These are phyloP conservation scores for Cephalopholis sonnerati DNA, from an alignment of 2,113 vertebrate genomes.

Conservation along the genomic window DNA sequence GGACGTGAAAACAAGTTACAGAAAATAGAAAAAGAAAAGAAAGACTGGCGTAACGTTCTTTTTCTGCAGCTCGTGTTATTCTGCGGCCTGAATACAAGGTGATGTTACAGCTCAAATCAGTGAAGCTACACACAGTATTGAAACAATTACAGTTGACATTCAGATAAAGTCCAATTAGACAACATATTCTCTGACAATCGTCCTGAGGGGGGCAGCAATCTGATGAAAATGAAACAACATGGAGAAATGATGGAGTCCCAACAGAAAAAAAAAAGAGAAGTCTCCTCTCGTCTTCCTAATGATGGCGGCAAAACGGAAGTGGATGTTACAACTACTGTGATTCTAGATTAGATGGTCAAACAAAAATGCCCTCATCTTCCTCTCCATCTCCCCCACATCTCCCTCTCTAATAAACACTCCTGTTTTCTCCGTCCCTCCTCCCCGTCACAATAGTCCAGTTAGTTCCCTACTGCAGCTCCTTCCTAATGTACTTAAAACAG, in stretches of 20 bases:
- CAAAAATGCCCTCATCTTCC: slow-evolving; percentile 57
- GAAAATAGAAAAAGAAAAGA: slow-evolving; percentile 13
- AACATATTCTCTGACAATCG: slow-evolving; percentile 61
- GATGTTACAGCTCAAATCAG: slow-evolving; percentile 72
- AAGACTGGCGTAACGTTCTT: slow-evolving; percentile 34
- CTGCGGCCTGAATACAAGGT: slow-evolving; percentile 57
- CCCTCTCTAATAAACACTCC: slow-evolving; percentile 34
- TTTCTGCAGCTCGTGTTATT: slow-evolving; percentile 52
- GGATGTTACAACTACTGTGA: slow-evolving; percentile 68
- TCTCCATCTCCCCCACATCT: slow-evolving; percentile 36
- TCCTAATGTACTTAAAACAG: slow-evolving; percentile 75
- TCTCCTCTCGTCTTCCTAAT: slow-evolving; percentile 42
- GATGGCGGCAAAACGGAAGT: slow-evolving; percentile 55
- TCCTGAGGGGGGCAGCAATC: slow-evolving; percentile 67
- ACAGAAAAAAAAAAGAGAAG: slow-evolving; percentile 19
- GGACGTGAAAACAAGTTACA: slow-evolving; percentile 46
- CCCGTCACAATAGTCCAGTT: slow-evolving; percentile 52
- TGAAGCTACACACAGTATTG: slow-evolving; percentile 75
- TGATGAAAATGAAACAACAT: slow-evolving; percentile 56
- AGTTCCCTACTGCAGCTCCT: slow-evolving; percentile 49
- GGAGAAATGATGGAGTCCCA: slow-evolving; percentile 37
- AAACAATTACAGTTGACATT: slow-evolving; percentile 77
- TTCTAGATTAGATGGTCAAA: slow-evolving; percentile 70
- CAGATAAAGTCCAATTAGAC: slow-evolving; percentile 73
- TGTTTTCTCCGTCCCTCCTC: slow-evolving; percentile 11